Evolutionary conservation across 2,888 invertebrate genomes (phyloP).

Genomic region (Lycia hirtaria): DNA sequence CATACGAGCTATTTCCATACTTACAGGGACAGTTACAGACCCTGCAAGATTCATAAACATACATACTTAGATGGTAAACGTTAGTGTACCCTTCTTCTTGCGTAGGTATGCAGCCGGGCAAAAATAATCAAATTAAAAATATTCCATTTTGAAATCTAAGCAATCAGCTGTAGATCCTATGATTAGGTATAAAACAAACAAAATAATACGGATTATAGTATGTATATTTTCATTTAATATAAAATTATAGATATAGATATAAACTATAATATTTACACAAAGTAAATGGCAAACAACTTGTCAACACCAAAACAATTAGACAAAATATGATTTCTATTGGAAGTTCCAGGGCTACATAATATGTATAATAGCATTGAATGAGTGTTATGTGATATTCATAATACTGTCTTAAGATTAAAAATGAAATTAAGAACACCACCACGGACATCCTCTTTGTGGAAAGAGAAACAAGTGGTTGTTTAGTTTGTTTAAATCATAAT

Average conservation of each 20-base stretch:
- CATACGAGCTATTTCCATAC: no score
- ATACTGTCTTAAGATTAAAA: conserved; percentile 26
- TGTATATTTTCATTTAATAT: conserved; percentile 81
- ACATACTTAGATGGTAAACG: no score
- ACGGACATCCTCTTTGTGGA: no score
- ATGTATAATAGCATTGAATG: background rate
- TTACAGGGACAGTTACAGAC: no score
- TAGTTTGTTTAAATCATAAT: no score
- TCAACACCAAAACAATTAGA: conserved; percentile 63
- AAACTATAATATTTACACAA: conserved; percentile 79
- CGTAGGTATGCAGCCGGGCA: no score
- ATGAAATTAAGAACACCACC: background rate
- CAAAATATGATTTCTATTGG: conserved; percentile 37
- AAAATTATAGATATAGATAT: conserved; percentile 83
- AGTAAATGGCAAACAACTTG: conserved; percentile 79
- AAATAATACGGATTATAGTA: conserved; percentile 57
- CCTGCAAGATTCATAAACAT: no score
- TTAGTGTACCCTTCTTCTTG: no score
- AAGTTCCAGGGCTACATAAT: conserved; percentile 31
- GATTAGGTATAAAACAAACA: conserved; percentile 46
- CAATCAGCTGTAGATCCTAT: background rate
- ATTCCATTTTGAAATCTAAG: background rate
- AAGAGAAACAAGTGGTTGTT: no score
- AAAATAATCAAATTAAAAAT: no score
- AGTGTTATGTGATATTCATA: conserved; percentile 23